Evolutionary conservation across 1,140 invertebrate genomes (phyloP).

Genomic region (Homarus americanus): DNA sequence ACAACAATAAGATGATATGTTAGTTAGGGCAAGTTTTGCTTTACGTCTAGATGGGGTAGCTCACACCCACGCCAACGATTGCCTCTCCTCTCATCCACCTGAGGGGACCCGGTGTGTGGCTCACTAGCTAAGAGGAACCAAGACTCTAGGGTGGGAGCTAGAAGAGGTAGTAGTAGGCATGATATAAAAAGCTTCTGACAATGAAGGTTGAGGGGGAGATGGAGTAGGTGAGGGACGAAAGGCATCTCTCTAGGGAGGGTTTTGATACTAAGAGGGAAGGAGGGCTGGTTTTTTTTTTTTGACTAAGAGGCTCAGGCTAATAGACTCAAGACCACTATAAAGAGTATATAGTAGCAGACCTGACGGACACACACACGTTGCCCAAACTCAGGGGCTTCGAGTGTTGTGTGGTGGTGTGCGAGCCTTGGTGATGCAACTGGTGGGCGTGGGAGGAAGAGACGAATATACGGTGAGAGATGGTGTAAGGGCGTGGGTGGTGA

Average conservation of each 20-base stretch:
- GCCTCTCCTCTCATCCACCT: background rate
- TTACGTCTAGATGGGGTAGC: no score
- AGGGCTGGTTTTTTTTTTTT: no score
- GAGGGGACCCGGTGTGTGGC: background rate
- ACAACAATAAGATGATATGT: no score
- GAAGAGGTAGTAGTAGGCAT: no score
- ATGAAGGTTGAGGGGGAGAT: no score
- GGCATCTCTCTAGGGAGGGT: no score
- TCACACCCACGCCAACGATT: background rate
- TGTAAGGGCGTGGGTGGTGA: constrained; percentile 22
- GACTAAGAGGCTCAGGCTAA: constrained; percentile 24
- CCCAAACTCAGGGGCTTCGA: constrained; percentile 55
- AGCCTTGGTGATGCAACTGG: constrained; percentile 60
- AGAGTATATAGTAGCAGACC: constrained; percentile 56
- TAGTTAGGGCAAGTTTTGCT: no score
- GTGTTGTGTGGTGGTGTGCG: constrained; percentile 56
- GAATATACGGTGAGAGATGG: constrained; percentile 23
- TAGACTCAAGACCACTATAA: constrained; percentile 39
- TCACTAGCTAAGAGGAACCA: background rate
- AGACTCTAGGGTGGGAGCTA: no score
- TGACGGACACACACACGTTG: constrained; percentile 39
- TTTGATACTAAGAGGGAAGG: no score
- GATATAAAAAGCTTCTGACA: no score
- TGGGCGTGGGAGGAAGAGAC: constrained; percentile 41
- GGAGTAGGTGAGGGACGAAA: no score